Conservation (phyloP, 2,113 vertebrate species). For the Pollimyrus isidori region DNA sequence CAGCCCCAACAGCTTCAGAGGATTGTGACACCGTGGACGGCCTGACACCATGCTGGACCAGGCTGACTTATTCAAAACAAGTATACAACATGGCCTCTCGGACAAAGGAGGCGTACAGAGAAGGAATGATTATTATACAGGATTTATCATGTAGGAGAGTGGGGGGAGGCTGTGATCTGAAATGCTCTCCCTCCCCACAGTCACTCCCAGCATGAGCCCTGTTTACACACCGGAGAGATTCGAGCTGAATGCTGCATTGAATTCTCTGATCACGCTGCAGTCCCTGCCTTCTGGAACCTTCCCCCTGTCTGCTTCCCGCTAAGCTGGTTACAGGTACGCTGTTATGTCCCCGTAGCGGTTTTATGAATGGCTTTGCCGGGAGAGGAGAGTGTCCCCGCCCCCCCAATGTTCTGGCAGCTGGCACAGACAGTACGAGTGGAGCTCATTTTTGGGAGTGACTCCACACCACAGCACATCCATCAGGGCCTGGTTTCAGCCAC, state of each 20-base stretch:
- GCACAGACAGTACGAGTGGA: not conserved
- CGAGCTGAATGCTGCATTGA: not conserved
- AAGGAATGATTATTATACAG: slow-evolving; percentile 37
- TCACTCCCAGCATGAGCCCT: not conserved
- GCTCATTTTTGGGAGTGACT: not conserved
- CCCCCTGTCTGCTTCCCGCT: not conserved
- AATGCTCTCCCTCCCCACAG: not conserved
- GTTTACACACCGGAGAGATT: not conserved
- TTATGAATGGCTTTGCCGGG: not conserved
- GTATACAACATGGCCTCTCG: slow-evolving; percentile 12
- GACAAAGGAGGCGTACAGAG: slow-evolving; percentile 31
- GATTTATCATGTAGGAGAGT: slow-evolving; percentile 28
- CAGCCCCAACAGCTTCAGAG: slow-evolving; percentile 30
- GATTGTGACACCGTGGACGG: slow-evolving; percentile 30
- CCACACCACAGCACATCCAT: not conserved
- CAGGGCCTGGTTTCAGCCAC: not conserved
- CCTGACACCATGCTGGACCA: not conserved
- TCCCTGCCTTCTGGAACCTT: not conserved
- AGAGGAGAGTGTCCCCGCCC: not conserved
- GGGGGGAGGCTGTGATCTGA: not conserved
- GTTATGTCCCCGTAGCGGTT: not conserved
- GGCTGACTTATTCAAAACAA: slow-evolving; percentile 24
- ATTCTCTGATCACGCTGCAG: not conserved
- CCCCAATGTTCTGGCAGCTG: not conserved
- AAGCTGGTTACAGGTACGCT: not conserved